Evolutionary conservation across 2,797 vertebrate genomes (phyloP).

Genomic region (Lagorchestes hirsutus): DNA sequence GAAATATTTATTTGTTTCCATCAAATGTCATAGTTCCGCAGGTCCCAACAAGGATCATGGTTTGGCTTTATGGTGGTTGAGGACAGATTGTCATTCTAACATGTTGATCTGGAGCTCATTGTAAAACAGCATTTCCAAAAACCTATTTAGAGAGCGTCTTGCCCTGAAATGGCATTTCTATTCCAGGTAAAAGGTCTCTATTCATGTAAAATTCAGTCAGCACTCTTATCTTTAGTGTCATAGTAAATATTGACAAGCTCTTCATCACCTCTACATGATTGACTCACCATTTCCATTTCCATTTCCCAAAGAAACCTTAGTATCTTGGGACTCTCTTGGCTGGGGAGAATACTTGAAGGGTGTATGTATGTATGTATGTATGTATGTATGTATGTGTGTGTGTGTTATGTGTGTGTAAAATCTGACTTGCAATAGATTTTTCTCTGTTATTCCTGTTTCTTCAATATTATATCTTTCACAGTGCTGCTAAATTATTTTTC

Average conservation of each 20-base stretch:
- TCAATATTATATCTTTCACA: not conserved
- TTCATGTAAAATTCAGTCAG: constrained; percentile 95
- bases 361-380: too few relatives aligned
- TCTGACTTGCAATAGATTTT: not conserved
- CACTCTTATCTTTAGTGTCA: constrained; percentile 97
- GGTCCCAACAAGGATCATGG: constrained; percentile 94
- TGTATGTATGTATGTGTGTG: too few relatives aligned
- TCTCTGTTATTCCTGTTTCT: not conserved
- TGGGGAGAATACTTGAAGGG: not conserved
- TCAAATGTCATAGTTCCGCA: constrained; percentile 96
- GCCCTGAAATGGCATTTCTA: constrained; percentile 93
- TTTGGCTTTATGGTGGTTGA: constrained; percentile 97
- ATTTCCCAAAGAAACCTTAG: not conserved
- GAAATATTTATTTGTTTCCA: constrained; percentile 97
- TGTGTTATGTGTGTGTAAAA: not conserved
- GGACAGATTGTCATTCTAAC: constrained; percentile 97
- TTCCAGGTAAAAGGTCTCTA: constrained; percentile 97
- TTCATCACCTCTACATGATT: constrained; percentile 96
- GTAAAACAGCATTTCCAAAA: constrained; percentile 96
- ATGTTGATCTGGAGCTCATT: constrained; percentile 96
- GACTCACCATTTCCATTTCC: constrained; percentile 86
- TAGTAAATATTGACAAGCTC: constrained; percentile 98
- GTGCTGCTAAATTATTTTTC: not conserved
- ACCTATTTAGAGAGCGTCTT: constrained; percentile 91
- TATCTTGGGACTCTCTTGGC: not conserved